Evolutionary conservation across 2,113 vertebrate species (phyloP), one percentile per base, ranked within the genome.

Genomic region (Piaya cayana): DNA sequence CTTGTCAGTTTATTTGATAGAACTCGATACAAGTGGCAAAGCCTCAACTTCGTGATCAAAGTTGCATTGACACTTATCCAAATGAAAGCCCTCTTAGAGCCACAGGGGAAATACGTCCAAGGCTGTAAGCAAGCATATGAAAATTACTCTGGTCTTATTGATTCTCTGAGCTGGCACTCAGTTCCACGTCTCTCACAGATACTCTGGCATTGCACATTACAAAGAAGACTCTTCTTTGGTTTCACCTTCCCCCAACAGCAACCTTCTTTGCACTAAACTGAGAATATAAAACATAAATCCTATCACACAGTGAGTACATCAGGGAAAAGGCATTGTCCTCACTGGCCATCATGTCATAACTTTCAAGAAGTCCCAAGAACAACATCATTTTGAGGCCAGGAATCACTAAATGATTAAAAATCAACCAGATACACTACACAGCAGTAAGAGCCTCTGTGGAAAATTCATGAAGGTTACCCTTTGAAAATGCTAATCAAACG

Each of bases 401-500:
- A 72, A 71, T 71, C 95, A 49, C 69, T 93, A 71, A 87, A 95
- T 50, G 82, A 95, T 70, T 86, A 83, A 91, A 93, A 93, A 87
- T 95, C 55, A 91, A 86, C 68, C 62, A 91, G 94, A 91, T 52
- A 80, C 53, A 72, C 68, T 47, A 16, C 8, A 34, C 34, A 64
- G 90, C 82, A 79, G 53, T 52, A 84, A 59, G 71, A 79, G 64
- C 49, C 72, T 71, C 92, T 81, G 68, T 26, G 27, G 75, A 96
- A 93, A 77, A 92, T 92, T 80, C 69, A 90, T 6, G 11, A 90
- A 88, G 77, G 94, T 96, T 96, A 93, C 65, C 86, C 93, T 97
- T 95, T 96, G 94, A 86, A 96, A 96, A 91, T 47, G 82, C 27
- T 92, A 93, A 87, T 78, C 85, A 87, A 88, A 88, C 93, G 91